Conservation (phyloP, 2,113 vertebrate genomes). For the Theropithecus gelada region DNA sequence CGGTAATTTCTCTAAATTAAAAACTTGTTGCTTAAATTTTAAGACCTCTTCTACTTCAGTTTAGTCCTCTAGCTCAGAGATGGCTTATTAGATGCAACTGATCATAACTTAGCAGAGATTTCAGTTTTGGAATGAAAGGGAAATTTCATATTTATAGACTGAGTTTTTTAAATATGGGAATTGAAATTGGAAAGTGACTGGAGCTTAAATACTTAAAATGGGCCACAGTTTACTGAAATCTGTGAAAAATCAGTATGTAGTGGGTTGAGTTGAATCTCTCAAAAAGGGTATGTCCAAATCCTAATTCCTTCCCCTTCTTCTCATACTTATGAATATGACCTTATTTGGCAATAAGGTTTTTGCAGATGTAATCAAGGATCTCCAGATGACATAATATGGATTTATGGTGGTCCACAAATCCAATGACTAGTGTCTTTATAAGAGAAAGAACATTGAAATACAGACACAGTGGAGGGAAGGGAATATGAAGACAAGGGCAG, state of each 20-base stretch:
- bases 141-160: constrained; percentile 21
- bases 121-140: constrained; percentile 19
- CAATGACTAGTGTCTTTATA: background rate
- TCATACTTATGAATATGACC: background rate
- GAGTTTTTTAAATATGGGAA: constrained; percentile 13
- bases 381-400: background rate
- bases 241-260: background rate
- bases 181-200: constrained; percentile 10
- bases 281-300: background rate
- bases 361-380: background rate
- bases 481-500: background rate
- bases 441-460: background rate
- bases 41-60: background rate
- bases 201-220: constrained; percentile 17
- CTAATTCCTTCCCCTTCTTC: background rate
- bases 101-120: background rate
- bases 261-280: background rate
- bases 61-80: background rate
- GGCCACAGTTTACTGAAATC: background rate
- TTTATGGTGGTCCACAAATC: background rate
- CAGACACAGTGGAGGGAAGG: background rate
- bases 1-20: background rate
- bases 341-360: background rate
- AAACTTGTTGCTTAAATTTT: background rate
- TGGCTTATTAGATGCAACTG: background rate